Conservation (phyloP, 2,888 invertebrate genomes). For the Drosophila mimica region DNA sequence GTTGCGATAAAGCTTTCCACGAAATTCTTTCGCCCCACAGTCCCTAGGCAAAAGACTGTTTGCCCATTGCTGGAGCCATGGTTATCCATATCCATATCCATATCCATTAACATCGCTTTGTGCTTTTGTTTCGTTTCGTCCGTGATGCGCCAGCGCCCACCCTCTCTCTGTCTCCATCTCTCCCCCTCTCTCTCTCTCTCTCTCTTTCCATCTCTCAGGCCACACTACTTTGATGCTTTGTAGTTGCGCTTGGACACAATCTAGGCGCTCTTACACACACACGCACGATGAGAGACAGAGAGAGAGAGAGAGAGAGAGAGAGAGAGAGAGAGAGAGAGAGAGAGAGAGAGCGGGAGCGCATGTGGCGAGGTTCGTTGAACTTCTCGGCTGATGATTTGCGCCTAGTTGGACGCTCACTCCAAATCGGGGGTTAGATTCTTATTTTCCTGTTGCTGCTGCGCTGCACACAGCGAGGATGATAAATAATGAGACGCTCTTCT, state of each 20-base stretch:
- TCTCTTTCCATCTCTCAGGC: neutral
- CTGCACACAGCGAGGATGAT: conserved; percentile 66
- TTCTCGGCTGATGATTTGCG: conserved; percentile 70
- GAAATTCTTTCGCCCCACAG: conserved; percentile 29
- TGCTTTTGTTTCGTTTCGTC: conserved; percentile 70
- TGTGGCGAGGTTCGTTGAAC: conserved; percentile 70
- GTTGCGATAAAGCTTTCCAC: conserved; percentile 36
- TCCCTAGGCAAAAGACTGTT: conserved; percentile 33
- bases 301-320: conserved; percentile 26
- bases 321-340: conserved; percentile 17
- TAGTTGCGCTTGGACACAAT: conserved; percentile 72
- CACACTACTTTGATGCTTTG: conserved; percentile 27
- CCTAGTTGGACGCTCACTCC: conserved; percentile 56
- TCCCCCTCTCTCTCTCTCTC: neutral
- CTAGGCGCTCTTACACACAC: conserved; percentile 56
- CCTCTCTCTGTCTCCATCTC: neutral
- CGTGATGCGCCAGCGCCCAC: conserved; percentile 42
- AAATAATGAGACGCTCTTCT: conserved; percentile 56
- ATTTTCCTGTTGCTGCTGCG: conserved; percentile 52
- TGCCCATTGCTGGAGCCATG: conserved; percentile 29
- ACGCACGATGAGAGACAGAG: conserved; percentile 8
- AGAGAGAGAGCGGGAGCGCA: conserved; percentile 17
- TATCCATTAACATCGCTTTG: conserved; percentile 74
- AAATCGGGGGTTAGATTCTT: conserved; percentile 68
- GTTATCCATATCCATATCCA: conserved; percentile 68